phyloP scores from a whole-genome alignment of 2,113 vertebrate species.

The Sitta europaea region DNA sequence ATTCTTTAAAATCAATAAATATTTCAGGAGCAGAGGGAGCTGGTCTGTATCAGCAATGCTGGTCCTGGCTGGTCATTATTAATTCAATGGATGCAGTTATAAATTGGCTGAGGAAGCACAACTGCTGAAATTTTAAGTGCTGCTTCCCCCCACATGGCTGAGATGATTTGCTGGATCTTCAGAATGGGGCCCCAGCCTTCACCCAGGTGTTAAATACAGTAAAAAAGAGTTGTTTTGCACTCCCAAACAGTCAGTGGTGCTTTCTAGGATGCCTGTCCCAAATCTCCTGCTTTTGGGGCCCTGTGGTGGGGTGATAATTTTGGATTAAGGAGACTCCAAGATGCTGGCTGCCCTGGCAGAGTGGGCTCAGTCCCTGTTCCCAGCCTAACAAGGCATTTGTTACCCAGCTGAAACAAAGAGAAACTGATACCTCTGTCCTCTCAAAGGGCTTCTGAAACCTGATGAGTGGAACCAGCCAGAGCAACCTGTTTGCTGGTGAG shows the following conservation, averaged over 20 bases:
- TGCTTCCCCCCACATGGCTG: not conserved
- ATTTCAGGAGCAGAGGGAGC: conserved; percentile 38
- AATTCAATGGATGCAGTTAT: conserved; percentile 41
- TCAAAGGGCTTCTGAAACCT: not conserved
- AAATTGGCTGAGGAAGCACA: conserved; percentile 28
- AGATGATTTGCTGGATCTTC: not conserved
- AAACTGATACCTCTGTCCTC: not conserved
- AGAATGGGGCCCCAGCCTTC: not conserved
- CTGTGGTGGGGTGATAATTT: too few relatives aligned
- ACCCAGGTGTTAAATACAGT: not conserved
- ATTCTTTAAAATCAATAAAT: conserved; percentile 47
- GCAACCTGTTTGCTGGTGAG: not conserved
- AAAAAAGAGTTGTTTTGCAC: accelerated
- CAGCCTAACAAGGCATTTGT: accelerated
- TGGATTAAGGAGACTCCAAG: not conserved
- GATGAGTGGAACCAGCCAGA: not conserved
- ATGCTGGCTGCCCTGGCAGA: not conserved
- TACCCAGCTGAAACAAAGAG: not conserved
- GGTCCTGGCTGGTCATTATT: conserved; percentile 33
- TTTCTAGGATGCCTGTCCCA: not conserved
- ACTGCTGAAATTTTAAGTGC: not conserved
- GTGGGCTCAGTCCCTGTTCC: accelerated
- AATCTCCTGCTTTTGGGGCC: not conserved
- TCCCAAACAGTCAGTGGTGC: not conserved
- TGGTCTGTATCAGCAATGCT: not conserved